phyloP scores from a whole-genome alignment of 2,113 vertebrate genomes.

The Glareola pratincola region DNA sequence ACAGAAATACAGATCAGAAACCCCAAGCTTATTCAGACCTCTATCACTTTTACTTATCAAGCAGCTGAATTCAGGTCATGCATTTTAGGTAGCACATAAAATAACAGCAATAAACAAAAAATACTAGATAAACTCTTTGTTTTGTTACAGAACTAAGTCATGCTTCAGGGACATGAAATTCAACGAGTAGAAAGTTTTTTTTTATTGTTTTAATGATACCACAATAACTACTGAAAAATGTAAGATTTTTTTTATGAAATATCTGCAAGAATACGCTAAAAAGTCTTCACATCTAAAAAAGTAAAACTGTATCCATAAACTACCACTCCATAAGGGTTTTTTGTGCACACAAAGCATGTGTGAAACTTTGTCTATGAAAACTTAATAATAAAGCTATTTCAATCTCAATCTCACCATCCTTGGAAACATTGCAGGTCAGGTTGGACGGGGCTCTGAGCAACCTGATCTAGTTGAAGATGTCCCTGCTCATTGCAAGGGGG shows the following conservation, averaged over 20 bases:
- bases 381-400: neutral
- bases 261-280: neutral
- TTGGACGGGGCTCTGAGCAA: neutral
- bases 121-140: neutral
- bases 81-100: neutral
- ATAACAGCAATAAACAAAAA: neutral
- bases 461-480: neutral
- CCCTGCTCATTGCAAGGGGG: neutral
- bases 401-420: neutral
- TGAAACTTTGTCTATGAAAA: neutral
- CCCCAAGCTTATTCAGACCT: neutral
- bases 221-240: neutral
- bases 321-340: neutral
- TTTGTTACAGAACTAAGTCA: neutral
- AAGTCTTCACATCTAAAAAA: neutral
- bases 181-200: neutral
- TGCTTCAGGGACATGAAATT: neutral
- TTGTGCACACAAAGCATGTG: neutral
- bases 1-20: neutral
- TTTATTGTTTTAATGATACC: neutral
- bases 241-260: neutral
- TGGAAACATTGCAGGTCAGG: neutral
- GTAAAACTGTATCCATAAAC: neutral
- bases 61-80: neutral
- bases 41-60: neutral